phyloP scores from a whole-genome alignment of 2,888 invertebrate species.

The Ectemnius cavifrons region DNA sequence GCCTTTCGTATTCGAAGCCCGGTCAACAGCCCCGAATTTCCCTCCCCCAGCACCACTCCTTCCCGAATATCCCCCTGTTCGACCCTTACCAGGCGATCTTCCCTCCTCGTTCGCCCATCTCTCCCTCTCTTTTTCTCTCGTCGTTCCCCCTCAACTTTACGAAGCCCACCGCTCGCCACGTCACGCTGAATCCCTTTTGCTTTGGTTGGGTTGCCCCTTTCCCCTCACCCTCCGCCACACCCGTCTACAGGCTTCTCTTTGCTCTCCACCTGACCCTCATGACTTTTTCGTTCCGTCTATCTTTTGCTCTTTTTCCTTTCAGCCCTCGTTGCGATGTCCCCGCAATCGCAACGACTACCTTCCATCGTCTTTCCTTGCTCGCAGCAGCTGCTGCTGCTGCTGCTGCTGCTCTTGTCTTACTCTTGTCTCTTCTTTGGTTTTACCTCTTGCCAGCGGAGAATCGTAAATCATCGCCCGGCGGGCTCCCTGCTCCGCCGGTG shows the following conservation, averaged over 20 bases:
- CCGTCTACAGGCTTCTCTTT: neutral
- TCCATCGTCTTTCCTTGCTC: no score
- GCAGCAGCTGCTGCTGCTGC: no score
- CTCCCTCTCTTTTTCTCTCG: slow-evolving; percentile 28
- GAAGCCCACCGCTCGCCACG: neutral
- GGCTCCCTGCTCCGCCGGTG: slow-evolving; percentile 23
- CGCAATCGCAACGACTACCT: no score
- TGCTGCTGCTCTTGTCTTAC: neutral
- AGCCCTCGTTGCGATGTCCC: neutral
- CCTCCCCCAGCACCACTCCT: slow-evolving; percentile 22
- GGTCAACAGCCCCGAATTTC: slow-evolving; percentile 70
- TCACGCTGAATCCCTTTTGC: slow-evolving; percentile 49
- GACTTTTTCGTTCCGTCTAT: slow-evolving; percentile 1
- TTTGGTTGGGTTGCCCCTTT: slow-evolving; percentile 5
- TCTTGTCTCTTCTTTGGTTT: slow-evolving; percentile 1
- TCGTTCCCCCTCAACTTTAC: neutral
- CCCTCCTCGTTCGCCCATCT: neutral
- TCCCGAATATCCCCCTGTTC: neutral
- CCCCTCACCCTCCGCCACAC: neutral
- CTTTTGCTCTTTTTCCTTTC: neutral
- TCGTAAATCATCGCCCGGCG: slow-evolving; percentile 51
- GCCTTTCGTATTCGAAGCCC: slow-evolving; percentile 69
- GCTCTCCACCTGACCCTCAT: slow-evolving; percentile 10
- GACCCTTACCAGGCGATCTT: neutral
- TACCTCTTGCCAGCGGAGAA: slow-evolving; percentile 26